Evolutionary conservation across 2,113 vertebrate genomes (phyloP).

Genomic region (Proterorhinus semilunaris): DNA sequence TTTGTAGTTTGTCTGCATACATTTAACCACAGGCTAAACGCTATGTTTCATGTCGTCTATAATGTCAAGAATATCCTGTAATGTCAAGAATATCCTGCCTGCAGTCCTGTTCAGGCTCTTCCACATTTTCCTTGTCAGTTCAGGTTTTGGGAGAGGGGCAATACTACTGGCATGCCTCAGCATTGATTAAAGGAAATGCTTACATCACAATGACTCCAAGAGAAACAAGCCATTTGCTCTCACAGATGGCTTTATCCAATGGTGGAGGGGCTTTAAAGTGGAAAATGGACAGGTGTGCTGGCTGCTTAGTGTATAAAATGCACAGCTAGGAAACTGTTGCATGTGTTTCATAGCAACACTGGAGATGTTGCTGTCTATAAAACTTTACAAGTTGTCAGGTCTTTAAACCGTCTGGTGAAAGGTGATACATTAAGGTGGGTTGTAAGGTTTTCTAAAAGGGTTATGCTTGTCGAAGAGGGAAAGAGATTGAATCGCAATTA

Average conservation of each 20-base stretch:
- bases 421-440: neutral
- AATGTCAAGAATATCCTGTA: neutral
- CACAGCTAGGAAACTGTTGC: slow-evolving; percentile 1
- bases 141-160: slow-evolving; percentile 25
- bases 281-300: slow-evolving; percentile 45
- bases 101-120: slow-evolving; percentile 25
- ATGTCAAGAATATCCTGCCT: neutral
- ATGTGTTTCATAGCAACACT: slow-evolving; percentile 26
- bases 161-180: slow-evolving; percentile 50
- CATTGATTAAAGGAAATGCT: slow-evolving; percentile 66
- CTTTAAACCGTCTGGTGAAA: neutral
- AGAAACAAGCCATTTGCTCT: slow-evolving; percentile 39
- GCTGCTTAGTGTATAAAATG: slow-evolving; percentile 2
- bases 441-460: neutral
- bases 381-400: slow-evolving; percentile 3
- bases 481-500: neutral
- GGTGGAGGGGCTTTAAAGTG: slow-evolving; percentile 19
- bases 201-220: slow-evolving; percentile 55
- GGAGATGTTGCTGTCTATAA: neutral
- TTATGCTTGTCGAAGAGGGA: neutral
- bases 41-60: neutral
- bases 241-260: slow-evolving; percentile 47
- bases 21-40: slow-evolving; percentile 7
- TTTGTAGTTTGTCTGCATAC: slow-evolving; percentile 2
- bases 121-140: slow-evolving; percentile 32